Evolutionary conservation across 2,797 vertebrate genomes (phyloP).

Genomic region (Erpetoichthys calabaricus): DNA sequence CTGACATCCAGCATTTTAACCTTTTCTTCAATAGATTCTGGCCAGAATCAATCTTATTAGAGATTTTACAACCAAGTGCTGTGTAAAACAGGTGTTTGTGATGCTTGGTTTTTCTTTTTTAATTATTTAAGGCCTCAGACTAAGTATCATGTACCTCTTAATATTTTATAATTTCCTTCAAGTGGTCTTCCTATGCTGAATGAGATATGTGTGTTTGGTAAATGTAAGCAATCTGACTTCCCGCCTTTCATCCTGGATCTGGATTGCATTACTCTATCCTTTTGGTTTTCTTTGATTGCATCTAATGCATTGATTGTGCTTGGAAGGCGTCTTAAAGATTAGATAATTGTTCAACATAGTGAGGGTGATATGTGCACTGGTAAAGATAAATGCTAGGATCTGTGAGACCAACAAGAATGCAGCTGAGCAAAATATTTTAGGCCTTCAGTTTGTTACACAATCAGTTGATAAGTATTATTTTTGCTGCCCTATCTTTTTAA

Average conservation of each 20-base stretch:
- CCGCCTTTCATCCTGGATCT: slow-evolving; percentile 28
- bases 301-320: slow-evolving; percentile 25
- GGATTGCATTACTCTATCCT: slow-evolving; percentile 33
- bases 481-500: too few species aligned
- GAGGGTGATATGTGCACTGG: too few species aligned
- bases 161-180: slow-evolving; percentile 61
- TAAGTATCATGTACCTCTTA: slow-evolving; percentile 50
- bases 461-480: too few species aligned
- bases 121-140: slow-evolving; percentile 36
- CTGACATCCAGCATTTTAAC: too few species aligned
- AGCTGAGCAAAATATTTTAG: too few species aligned
- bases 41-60: too few species aligned
- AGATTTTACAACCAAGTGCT: too few species aligned
- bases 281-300: slow-evolving; percentile 20
- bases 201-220: slow-evolving; percentile 31
- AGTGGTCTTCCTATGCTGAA: slow-evolving; percentile 32
- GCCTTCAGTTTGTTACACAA: too few species aligned
- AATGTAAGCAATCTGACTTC: slow-evolving; percentile 29
- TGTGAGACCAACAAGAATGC: too few species aligned
- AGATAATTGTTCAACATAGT: slow-evolving; percentile 5
- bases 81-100: slow-evolving; percentile 18
- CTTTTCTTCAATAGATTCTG: too few species aligned
- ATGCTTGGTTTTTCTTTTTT: slow-evolving; percentile 37
- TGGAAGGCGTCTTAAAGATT: slow-evolving; percentile 18
- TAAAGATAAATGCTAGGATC: too few species aligned